Evolutionary conservation across 2,797 vertebrate species (phyloP).

Genomic region (Phoxinus dragarum): DNA sequence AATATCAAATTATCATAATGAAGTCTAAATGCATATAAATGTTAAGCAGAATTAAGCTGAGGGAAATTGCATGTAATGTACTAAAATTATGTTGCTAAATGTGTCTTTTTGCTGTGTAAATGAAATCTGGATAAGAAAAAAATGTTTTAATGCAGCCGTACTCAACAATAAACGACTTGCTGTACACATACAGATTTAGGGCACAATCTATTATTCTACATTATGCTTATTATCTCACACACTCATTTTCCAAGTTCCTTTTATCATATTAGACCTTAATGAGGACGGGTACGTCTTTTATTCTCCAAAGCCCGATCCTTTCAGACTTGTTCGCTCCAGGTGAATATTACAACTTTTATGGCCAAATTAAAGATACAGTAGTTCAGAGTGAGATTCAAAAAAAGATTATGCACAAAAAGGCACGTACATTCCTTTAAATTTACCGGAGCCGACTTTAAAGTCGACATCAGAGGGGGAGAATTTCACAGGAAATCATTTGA

Average conservation of each 20-base stretch:
- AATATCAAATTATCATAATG: conserved; percentile 86
- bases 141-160: background rate
- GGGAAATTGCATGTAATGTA: conserved; percentile 59
- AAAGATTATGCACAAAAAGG: conserved; percentile 70
- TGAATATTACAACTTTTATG: conserved; percentile 66
- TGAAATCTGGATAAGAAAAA: conserved; percentile 33
- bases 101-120: conserved; percentile 48
- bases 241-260: conserved; percentile 46
- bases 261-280: conserved; percentile 61
- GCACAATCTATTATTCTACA: conserved; percentile 38
- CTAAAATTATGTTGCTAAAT: conserved; percentile 50
- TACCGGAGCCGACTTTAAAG: conserved; percentile 71
- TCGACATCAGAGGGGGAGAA: conserved; percentile 71
- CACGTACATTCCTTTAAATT: conserved; percentile 66
- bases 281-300: conserved; percentile 50
- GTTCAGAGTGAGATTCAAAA: conserved; percentile 66
- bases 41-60: conserved; percentile 73
- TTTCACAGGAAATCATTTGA: conserved; percentile 69
- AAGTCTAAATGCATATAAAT: conserved; percentile 85
- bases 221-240: conserved; percentile 34
- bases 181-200: conserved; percentile 22
- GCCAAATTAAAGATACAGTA: conserved; percentile 73
- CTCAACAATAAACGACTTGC: conserved; percentile 25
- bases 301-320: conserved; percentile 55
- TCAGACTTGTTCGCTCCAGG: conserved; percentile 65